Conservation (phyloP, 2,113 vertebrate species). For the Macrotis lagotis region DNA sequence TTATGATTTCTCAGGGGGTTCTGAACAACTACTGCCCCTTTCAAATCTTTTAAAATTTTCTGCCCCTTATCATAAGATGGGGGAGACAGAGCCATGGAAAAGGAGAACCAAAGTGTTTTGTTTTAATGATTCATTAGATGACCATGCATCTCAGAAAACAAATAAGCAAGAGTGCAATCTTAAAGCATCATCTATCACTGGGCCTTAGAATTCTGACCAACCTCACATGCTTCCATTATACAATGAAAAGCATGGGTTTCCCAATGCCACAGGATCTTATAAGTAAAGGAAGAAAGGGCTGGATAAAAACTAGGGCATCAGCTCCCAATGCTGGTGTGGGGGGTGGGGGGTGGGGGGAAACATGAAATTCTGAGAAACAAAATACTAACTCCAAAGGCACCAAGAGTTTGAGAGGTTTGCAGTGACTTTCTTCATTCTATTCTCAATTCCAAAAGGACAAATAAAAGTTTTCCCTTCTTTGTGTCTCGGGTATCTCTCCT, state of each 20-base stretch:
- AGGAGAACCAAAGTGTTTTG: neutral
- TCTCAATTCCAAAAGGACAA: neutral
- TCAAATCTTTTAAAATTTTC: neutral
- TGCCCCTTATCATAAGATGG: neutral
- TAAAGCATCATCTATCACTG: neutral
- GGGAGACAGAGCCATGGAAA: neutral
- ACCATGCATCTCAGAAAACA: neutral
- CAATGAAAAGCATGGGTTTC: neutral
- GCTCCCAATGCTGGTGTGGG: neutral
- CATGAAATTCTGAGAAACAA: neutral
- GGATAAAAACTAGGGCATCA: neutral
- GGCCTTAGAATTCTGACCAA: neutral
- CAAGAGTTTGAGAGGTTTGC: neutral
- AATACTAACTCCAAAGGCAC: conserved; percentile 12
- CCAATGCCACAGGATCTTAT: neutral
- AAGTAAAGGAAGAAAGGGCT: neutral
- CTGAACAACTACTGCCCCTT: neutral
- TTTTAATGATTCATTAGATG: neutral
- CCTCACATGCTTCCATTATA: neutral
- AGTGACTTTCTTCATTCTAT: neutral
- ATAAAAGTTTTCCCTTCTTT: neutral
- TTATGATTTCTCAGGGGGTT: neutral
- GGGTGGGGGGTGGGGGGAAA: fast-evolving
- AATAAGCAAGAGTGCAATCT: neutral
- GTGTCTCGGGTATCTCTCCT: neutral